Evolutionary conservation across 2,113 vertebrate species (phyloP).

Genomic region (Coptodon rendalli): DNA sequence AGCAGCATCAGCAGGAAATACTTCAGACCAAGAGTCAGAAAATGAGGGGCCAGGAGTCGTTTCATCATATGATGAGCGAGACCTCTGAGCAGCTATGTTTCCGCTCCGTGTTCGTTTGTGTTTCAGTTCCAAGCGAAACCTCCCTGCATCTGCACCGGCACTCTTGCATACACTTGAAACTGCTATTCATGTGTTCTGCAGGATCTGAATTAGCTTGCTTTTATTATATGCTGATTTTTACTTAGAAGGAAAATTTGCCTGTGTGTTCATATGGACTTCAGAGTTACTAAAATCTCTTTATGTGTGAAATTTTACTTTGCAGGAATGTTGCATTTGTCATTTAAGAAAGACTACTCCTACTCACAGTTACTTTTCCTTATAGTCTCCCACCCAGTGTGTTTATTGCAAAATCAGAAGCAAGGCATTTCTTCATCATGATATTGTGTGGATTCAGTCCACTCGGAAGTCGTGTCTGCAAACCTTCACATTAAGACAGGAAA

Average conservation of each 20-base stretch:
- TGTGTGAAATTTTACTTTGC: neutral
- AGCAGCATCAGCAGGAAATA: constrained; percentile 57
- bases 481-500: neutral
- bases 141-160: constrained; percentile 10
- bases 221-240: neutral
- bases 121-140: constrained; percentile 3
- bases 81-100: constrained; percentile 2
- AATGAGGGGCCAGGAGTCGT: constrained; percentile 18
- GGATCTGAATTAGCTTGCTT: neutral
- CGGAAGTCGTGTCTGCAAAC: neutral
- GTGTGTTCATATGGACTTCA: neutral
- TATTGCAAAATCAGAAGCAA: neutral
- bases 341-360: neutral
- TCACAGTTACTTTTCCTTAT: neutral
- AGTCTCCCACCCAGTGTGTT: neutral
- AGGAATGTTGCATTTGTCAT: neutral
- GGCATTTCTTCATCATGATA: constrained; percentile 10
- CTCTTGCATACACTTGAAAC: neutral
- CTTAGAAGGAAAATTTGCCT: neutral
- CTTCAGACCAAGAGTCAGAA: constrained; percentile 35
- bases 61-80: constrained; percentile 25
- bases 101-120: neutral
- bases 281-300: neutral
- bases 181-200: neutral
- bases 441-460: neutral